Evolutionary conservation across 2,888 invertebrate genomes (phyloP).

Genomic region (Hirudinaria manillensis): DNA sequence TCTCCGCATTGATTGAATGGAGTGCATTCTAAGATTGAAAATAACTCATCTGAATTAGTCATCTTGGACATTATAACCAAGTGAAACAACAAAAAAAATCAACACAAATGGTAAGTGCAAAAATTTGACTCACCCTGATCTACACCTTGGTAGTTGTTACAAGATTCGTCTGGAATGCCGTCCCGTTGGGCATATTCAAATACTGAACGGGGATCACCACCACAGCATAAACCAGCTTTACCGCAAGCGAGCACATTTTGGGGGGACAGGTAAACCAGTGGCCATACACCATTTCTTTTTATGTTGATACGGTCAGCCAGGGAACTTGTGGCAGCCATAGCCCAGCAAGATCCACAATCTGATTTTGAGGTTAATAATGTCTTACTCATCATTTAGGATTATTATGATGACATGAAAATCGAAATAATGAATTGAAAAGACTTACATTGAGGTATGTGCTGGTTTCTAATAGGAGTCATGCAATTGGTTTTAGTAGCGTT

Average conservation of each 20-base stretch:
- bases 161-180: slow-evolving; percentile 58
- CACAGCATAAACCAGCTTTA: slow-evolving; percentile 54
- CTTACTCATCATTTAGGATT: not conserved
- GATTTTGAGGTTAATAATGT: slow-evolving; percentile 9
- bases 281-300: slow-evolving; percentile 55
- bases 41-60: not conserved
- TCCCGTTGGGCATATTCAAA: slow-evolving; percentile 55
- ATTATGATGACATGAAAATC: too few relatives aligned
- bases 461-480: slow-evolving; percentile 55
- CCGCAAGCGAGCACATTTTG: slow-evolving; percentile 57
- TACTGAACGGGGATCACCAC: slow-evolving; percentile 50
- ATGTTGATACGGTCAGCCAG: slow-evolving; percentile 58
- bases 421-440: not conserved
- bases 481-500: slow-evolving; percentile 55
- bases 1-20: slow-evolving; percentile 53
- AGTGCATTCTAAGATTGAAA: slow-evolving; percentile 47
- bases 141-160: slow-evolving; percentile 58
- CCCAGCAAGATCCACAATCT: slow-evolving; percentile 59
- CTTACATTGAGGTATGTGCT: slow-evolving; percentile 57
- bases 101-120: not conserved
- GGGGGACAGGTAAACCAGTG: slow-evolving; percentile 55
- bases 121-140: slow-evolving; percentile 50
- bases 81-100: not conserved
- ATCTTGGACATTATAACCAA: too few relatives aligned
- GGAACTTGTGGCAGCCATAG: slow-evolving; percentile 56